Evolutionary conservation across 2,797 vertebrate genomes (phyloP).

Genomic region (Xerus rutilus): DNA sequence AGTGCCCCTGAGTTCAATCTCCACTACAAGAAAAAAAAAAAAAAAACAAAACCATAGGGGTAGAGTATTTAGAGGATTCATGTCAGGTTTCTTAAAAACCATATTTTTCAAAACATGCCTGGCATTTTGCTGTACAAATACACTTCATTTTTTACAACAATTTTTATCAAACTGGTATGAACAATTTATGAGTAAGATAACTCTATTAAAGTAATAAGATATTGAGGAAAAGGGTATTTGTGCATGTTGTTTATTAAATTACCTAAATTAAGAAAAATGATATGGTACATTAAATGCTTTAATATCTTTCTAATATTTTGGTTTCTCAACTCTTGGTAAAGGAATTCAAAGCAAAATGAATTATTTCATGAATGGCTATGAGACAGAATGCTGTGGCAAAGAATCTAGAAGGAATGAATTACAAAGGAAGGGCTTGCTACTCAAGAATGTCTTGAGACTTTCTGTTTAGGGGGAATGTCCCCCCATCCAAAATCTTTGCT

Average conservation of each 20-base stretch:
- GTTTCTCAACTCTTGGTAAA: not conserved
- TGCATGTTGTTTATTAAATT: not conserved
- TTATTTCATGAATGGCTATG: not conserved
- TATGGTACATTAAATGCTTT: not conserved
- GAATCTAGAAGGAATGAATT: not conserved
- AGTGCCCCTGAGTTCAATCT: too few relatives aligned
- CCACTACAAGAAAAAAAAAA: too few relatives aligned
- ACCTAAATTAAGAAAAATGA: not conserved
- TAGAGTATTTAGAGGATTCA: not conserved
- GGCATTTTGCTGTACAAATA: not conserved
- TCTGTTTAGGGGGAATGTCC: too few relatives aligned
- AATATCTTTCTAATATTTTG: conserved; percentile 27
- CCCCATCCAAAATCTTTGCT: too few relatives aligned
- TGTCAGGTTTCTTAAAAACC: conserved; percentile 8
- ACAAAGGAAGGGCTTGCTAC: not conserved
- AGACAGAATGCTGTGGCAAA: not conserved
- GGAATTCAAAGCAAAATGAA: not conserved
- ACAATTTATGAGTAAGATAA: not conserved
- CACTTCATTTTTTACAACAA: conserved; percentile 53
- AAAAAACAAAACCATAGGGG: too few relatives aligned
- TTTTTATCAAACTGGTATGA: conserved; percentile 7
- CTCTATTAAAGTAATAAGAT: not conserved
- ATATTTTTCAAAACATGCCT: not conserved
- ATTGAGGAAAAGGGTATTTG: not conserved
- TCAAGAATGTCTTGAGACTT: not conserved